Evolutionary conservation across 1,140 invertebrate genomes (phyloP), one percentile per base, ranked within the genome.

Genomic region (Drosophila rufa): DNA sequence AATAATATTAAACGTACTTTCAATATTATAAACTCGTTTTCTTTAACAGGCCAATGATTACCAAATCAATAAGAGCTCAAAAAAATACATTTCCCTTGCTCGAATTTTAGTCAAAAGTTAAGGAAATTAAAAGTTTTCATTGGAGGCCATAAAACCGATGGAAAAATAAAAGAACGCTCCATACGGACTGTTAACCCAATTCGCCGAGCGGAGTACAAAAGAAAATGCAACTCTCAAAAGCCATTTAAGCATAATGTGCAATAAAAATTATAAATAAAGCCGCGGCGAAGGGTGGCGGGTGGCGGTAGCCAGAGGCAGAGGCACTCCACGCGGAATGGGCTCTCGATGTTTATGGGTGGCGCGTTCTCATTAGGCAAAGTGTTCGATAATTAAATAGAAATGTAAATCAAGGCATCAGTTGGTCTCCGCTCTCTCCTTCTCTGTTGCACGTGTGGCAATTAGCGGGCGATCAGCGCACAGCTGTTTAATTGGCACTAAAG

Each of bases 231-330:
- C 82, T 82, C 79, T 86, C 51, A 64, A 75, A 59, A 75, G 64
- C 75, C 82, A 82, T 80, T 84, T 85, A 66, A 70, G 51, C 60
- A 78, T 75, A 50, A 78, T 86, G 74, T 75, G 68, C 82, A 75
- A 81, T 84, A 85, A 85, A 79, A 84, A 66, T 64, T 70, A 83
- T 69, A 80, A 70, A 80, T 83, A 80, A 83, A 80, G 55, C 47
- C 40, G 25, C n/a, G 27, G 33, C 30, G 46, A 19, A 50, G 47
- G 22, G 15, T 15, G n/a, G 9, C 40, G 22, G 22, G 22, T 22
- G 22, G 22, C 22, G 36, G 43, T 8, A 42, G 12, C 45, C 22
- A 19, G 30, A 46, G 51, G n/a, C 22, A 19, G 30, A 46, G 51
- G n/a, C 47, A 55, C 50, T 57, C 69, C 36, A 42, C 53, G 33